These are phyloP conservation scores for Drosophila varians DNA, from an alignment of 1,140 invertebrate species.

Conservation along the genomic window DNA sequence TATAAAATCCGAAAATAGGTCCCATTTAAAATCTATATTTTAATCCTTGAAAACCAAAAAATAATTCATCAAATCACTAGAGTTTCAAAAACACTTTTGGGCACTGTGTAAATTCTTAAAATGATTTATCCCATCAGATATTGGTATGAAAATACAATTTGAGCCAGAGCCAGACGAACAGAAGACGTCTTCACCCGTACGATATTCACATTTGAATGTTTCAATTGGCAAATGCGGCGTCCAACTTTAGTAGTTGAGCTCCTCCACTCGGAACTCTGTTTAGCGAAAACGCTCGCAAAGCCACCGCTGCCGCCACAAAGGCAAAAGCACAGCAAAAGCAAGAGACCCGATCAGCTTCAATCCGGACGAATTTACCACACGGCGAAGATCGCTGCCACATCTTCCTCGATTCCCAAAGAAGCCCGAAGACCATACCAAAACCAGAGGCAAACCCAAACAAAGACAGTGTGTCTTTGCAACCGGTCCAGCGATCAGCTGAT, in stretches of 20 bases:
- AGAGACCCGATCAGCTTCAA: constrained; percentile 17
- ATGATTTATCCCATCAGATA: constrained; percentile 33
- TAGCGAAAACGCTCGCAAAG: constrained; percentile 60
- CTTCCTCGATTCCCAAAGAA: constrained; percentile 42
- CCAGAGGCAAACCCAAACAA: constrained; percentile 35
- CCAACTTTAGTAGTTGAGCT: constrained; percentile 79
- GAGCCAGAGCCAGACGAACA: constrained; percentile 67
- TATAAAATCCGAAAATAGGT: constrained; percentile 1
- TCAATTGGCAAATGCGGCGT: constrained; percentile 81
- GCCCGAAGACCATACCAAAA: constrained; percentile 30
- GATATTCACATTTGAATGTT: constrained; percentile 83
- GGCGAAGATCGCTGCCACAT: constrained; percentile 52
- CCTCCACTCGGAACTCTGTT: constrained; percentile 51
- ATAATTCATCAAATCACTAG: constrained; percentile 13
- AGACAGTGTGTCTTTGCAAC: constrained; percentile 51
- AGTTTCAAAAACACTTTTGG: constrained; percentile 31
- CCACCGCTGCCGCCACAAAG: constrained; percentile 8
- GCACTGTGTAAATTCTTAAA: constrained; percentile 22
- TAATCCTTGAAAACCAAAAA: constrained; percentile 12
- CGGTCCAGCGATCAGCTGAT: constrained; percentile 66
- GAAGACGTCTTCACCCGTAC: constrained; percentile 83
- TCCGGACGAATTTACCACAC: constrained; percentile 49
- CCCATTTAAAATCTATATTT: not conserved
- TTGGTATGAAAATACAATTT: constrained; percentile 49
- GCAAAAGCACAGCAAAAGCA: constrained; percentile 46